Evolutionary conservation across 2,797 vertebrate species (phyloP).

Genomic region (Austrolebias charrua): DNA sequence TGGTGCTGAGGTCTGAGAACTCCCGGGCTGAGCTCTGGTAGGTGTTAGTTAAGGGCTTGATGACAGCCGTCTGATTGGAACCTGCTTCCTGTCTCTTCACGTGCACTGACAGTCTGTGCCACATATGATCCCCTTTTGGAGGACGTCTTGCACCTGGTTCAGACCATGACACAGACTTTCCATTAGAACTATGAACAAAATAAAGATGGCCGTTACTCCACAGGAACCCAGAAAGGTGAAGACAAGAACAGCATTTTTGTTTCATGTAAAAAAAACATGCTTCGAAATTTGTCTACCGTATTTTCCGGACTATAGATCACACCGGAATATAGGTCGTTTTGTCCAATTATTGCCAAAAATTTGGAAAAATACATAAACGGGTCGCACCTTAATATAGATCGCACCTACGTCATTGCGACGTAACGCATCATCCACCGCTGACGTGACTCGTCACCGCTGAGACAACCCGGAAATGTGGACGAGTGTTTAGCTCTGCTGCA

Average conservation of each 20-base stretch:
- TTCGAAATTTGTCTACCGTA: neutral
- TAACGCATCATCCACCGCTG: no score
- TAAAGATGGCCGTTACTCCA: constrained; percentile 88
- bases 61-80: constrained; percentile 98
- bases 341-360: no score
- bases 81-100: constrained; percentile 95
- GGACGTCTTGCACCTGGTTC: constrained; percentile 98
- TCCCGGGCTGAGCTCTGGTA: constrained; percentile 87
- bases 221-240: constrained; percentile 77
- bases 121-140: constrained; percentile 94
- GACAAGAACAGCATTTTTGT: constrained; percentile 72
- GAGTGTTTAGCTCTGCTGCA: no score
- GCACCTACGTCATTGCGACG: no score
- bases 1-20: constrained; percentile 94
- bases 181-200: constrained; percentile 99
- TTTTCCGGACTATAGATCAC: no score
- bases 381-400: no score
- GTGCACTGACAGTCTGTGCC: constrained; percentile 99
- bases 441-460: no score
- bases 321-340: no score
- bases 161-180: constrained; percentile 99
- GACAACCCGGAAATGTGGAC: no score
- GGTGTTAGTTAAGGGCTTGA: constrained; percentile 98
- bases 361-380: no score
- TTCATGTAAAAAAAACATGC: constrained; percentile 55